Evolutionary conservation across 37 sponge, comb jelly and placozoan genomes (phyloP).

Genomic region (Petrosia ficiformis): DNA sequence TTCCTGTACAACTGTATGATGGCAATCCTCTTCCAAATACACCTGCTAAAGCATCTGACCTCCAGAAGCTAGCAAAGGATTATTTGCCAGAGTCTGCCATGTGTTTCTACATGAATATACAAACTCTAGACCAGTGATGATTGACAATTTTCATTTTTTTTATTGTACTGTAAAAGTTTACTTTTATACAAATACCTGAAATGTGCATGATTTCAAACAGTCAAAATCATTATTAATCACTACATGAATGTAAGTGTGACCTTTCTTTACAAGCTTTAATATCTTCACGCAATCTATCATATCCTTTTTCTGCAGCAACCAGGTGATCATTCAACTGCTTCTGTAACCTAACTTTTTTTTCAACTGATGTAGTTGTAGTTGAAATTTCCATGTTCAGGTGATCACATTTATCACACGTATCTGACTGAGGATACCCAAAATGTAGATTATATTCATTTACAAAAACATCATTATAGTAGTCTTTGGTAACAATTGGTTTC

Average conservation of each 20-base stretch:
- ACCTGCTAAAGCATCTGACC: slow-evolving; percentile 6
- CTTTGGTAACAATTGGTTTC: slow-evolving; percentile 42
- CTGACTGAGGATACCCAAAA: slow-evolving; percentile 31
- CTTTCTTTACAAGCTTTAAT: slow-evolving; percentile 7
- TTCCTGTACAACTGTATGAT: background rate
- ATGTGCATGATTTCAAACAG: too few relatives aligned
- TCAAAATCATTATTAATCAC: too few relatives aligned
- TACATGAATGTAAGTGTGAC: too few relatives aligned
- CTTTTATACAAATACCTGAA: too few relatives aligned
- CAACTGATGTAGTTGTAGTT: background rate
- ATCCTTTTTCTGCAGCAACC: slow-evolving; percentile 17
- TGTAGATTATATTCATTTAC: slow-evolving; percentile 34
- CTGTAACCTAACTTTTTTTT: slow-evolving; percentile 1
- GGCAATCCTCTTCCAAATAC: slow-evolving; percentile 13
- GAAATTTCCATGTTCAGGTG: background rate
- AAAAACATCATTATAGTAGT: slow-evolving; percentile 34
- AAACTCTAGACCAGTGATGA: background rate
- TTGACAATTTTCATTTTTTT: too few relatives aligned
- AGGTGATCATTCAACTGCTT: slow-evolving; percentile 13
- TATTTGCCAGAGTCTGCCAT: slow-evolving; percentile 9
- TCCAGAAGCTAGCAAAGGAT: slow-evolving; percentile 4
- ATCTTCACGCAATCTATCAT: slow-evolving; percentile 14
- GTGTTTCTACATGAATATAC: background rate
- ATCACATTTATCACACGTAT: slow-evolving; percentile 43
- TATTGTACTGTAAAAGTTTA: too few relatives aligned